Base-by-base conservation (phyloP, 1,140 invertebrate genomes). In the Piezodorus guildinii region DNA sequence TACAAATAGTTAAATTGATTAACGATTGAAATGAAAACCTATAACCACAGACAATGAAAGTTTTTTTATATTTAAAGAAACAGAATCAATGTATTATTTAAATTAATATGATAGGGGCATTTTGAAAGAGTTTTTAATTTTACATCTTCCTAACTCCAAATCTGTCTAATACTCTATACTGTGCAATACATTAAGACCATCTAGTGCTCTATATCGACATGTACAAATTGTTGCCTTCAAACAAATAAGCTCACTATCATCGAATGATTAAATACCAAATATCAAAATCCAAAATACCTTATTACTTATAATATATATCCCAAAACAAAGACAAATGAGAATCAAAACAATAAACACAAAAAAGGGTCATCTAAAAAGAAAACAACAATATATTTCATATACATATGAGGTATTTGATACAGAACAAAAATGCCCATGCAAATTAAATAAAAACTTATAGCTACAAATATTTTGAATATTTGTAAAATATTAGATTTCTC, bases 191-290 rank as follows among this genome's bases (percentile, higher is more conserved):
- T 60, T 60, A 60, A 17, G 58, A 43, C 58, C 58, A 60, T 23
- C 43, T 60, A 60, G 21, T 43, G 39, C 43, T 60, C 43, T 60
- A 60, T 27, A 58, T 49, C 30, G 66, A 67, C 66, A 67, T 67
- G 66, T 67, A 67, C 66, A 67, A 67, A 67, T 67, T 67, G 66
- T 67, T 65, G 66, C 66, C 66, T 61, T 49, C 44, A 64, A 67
- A 62, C 59, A 64, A 60, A 67, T 61, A 64, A 64, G 59, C 63
- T 64, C 62, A 67, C 63, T 61, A 64, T 67, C 59, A 67, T 64
- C 45, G 44, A 67, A 67, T 67, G 51, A 67, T 67, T 62, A 39
- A 39, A 56, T 56, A 65, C 63, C 63, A 62, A 65, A 65, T 62
- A 59, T 65, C 62, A 63, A 46, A 63, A 63, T 63, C 62, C 62